Evolutionary conservation across 1,140 invertebrate genomes (phyloP), one percentile per base, ranked within the genome.

Genomic region (Ostrea edulis): DNA sequence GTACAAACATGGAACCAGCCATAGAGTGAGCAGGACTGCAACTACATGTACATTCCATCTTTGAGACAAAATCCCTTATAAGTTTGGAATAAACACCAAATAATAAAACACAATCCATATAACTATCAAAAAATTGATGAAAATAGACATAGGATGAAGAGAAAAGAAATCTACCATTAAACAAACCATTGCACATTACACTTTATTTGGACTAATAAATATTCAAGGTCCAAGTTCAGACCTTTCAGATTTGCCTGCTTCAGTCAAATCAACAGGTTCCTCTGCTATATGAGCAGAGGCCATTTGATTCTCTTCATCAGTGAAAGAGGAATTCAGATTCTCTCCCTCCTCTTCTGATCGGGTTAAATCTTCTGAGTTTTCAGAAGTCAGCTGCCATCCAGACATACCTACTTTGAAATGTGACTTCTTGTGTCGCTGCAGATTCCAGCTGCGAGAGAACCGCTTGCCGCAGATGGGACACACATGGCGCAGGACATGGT

Each of bases 401-500:
- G 68, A 77, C 68, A 77, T 77, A 25, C 68, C 71, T 17, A 87
- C 62, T 53, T 82, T 81, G 77, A 87, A 89, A 54, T 92, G 91
- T 12, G 91, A 90, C 71, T 92, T 92, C 22, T 89, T 88, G 65
- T 92, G 91, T 55, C 91, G 84, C 52, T 90, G 90, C 35, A 92
- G 88, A 89, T 92, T 92, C 91, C 91, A 92, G 54, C 91, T 90
- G 17, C 91, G 82, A n/a, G 90, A 90, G 54, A 92, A 92, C 9
- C 91, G 81, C 82, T 90, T 92, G 0, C 91, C 91, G 85, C 91
- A 92, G 51, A 90, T 89, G 58, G 90, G 90, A 86, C 91, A 92
- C 11, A 87, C 86, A 53, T 90, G 89, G 8, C 91, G 58, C 54
- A 92, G 68, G 35, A 92, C 88, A 82, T 92, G 91, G 84, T 92